phyloP scores from a whole-genome alignment of 2,797 vertebrate species.

The Cryptoprocta ferox region DNA sequence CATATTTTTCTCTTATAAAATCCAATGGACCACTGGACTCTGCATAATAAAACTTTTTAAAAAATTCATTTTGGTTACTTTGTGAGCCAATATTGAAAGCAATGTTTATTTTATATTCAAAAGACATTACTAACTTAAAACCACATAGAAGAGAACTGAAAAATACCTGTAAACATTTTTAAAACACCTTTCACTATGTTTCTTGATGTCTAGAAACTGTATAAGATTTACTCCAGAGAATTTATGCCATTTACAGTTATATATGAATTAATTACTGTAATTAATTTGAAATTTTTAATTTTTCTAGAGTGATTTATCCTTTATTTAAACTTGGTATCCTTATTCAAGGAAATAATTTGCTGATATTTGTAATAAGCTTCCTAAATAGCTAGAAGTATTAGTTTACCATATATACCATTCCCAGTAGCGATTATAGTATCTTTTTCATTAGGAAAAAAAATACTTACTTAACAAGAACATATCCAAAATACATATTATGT shows the following conservation, averaged over 20 bases:
- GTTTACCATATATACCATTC: background rate
- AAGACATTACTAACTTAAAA: background rate
- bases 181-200: background rate
- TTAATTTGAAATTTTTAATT: slow-evolving; percentile 21
- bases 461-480: background rate
- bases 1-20: background rate
- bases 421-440: background rate
- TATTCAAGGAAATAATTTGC: background rate
- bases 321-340: background rate
- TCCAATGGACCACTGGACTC: background rate
- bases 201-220: background rate
- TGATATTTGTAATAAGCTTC: background rate
- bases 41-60: background rate
- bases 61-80: background rate
- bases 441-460: background rate
- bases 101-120: background rate
- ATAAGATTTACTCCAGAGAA: slow-evolving; percentile 14
- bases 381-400: background rate
- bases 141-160: background rate
- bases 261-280: background rate
- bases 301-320: background rate
- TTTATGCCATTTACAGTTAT: slow-evolving; percentile 51
- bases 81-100: background rate
- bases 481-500: background rate
- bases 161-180: background rate